These are phyloP conservation scores for Parazoanthus darwini DNA, from an alignment of 92 coral and sea anemone species.

Conservation along the genomic window DNA sequence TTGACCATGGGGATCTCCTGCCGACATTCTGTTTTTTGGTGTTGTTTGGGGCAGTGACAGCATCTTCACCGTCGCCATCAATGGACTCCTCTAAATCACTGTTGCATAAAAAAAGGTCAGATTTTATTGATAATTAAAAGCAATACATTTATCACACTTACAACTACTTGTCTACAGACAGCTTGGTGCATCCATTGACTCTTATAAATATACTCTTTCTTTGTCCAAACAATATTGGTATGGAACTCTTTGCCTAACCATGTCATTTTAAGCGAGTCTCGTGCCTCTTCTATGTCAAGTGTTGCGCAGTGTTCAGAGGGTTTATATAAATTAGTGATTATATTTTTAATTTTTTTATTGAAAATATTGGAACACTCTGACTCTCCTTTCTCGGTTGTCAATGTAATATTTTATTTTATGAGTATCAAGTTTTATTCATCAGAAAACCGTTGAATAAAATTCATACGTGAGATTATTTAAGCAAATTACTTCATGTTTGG, in stretches of 20 bases:
- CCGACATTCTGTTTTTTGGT: constrained; percentile 33
- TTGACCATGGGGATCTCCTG: constrained; percentile 43
- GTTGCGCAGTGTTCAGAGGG: constrained; percentile 16
- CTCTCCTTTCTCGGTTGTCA: constrained; percentile 27
- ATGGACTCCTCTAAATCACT: constrained; percentile 24
- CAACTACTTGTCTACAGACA: constrained; percentile 10
- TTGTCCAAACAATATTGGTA: constrained; percentile 20
- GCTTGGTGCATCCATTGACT: constrained; percentile 18
- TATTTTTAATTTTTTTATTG: constrained; percentile 6
- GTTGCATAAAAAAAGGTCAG: constrained; percentile 16
- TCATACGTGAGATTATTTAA: constrained; percentile 9
- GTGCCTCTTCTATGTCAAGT: constrained; percentile 20
- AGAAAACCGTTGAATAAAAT: constrained; percentile 21
- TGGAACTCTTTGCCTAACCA: constrained; percentile 24
- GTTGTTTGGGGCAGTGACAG: constrained; percentile 23
- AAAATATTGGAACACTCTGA: constrained; percentile 14
- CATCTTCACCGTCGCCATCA: constrained; percentile 20
- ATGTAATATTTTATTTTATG: constrained; percentile 18
- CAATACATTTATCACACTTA: background rate
- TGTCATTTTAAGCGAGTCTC: constrained; percentile 24
- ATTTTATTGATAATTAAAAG: constrained; percentile 1
- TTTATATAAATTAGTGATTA: constrained; percentile 20
- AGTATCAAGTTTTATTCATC: constrained; percentile 19
- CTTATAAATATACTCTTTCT: constrained; percentile 21
- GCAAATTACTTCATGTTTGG: constrained; percentile 23